These are phyloP conservation scores for Poeciliopsis paucimaculata DNA, from an alignment of 2,797 vertebrate genomes.

Conservation along the genomic window DNA sequence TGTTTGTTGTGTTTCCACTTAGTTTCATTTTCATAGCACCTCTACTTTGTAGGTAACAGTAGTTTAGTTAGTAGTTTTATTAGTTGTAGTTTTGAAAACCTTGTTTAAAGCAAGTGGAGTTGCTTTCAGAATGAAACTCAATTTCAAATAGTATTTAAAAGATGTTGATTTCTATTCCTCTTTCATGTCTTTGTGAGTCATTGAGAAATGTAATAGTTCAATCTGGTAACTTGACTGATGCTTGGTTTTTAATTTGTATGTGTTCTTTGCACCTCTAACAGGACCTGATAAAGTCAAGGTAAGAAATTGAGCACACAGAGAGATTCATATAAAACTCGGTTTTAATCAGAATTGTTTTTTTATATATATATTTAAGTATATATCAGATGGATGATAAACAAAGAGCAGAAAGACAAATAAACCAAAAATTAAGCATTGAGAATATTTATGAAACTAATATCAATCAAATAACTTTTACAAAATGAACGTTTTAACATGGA, in stretches of 20 bases:
- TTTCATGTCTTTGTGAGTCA: constrained; percentile 22
- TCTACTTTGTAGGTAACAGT: not conserved
- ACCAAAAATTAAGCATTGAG: not conserved
- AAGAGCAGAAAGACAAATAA: not conserved
- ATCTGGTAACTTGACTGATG: constrained; percentile 9
- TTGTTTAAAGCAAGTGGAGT: not conserved
- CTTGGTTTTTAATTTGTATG: constrained; percentile 55
- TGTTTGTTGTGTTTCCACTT: not conserved
- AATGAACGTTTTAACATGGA: not conserved
- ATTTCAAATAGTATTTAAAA: not conserved
- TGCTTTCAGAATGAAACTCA: not conserved
- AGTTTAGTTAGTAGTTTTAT: not conserved
- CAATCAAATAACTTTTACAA: not conserved
- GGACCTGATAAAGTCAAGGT: constrained; percentile 83
- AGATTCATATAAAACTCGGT: constrained; percentile 12
- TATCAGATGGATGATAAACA: not conserved
- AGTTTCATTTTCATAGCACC: not conserved
- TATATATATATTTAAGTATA: not conserved
- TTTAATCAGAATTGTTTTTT: not conserved
- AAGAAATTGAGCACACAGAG: constrained; percentile 56
- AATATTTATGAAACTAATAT: not conserved
- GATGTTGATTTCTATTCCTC: not conserved
- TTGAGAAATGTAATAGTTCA: constrained; percentile 15
- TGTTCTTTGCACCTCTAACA: constrained; percentile 70
- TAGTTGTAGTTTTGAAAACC: not conserved